Evolutionary conservation across 2,797 vertebrate genomes (phyloP).

Genomic region (Chloroceryle inda): DNA sequence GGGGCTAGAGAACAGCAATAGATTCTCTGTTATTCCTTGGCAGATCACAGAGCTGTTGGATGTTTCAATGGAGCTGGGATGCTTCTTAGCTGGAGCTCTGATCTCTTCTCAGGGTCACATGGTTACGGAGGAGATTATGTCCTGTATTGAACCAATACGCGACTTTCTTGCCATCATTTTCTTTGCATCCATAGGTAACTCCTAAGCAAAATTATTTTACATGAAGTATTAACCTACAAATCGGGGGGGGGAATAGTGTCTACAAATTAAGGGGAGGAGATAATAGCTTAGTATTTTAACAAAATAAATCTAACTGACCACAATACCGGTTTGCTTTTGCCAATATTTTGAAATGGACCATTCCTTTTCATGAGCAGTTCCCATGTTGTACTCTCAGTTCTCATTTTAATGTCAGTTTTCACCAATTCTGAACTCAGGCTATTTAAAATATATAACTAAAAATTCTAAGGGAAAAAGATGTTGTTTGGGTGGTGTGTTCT

Average conservation of each 20-base stretch:
- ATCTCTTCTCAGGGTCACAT: constrained; percentile 96
- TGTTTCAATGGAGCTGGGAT: constrained; percentile 97
- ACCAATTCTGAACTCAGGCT: not conserved
- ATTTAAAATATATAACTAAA: not conserved
- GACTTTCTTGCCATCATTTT: constrained; percentile 98
- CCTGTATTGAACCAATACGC: constrained; percentile 93
- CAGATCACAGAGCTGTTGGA: constrained; percentile 93
- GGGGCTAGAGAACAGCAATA: not conserved
- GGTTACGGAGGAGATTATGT: constrained; percentile 90
- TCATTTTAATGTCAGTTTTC: not conserved
- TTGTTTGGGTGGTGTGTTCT: not conserved
- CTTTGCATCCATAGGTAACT: constrained; percentile 96
- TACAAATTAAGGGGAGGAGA: not conserved
- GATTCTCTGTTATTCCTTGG: constrained; percentile 25
- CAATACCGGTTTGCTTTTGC: not conserved
- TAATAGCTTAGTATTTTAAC: too few species aligned
- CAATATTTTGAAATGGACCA: not conserved
- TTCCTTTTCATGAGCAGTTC: not conserved
- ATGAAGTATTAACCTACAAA: not conserved
- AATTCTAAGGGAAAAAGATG: not conserved
- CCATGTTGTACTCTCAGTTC: not conserved
- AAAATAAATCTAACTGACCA: not conserved
- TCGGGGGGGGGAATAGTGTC: not conserved
- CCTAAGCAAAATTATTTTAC: not conserved
- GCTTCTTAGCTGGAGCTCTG: constrained; percentile 94